Evolutionary conservation across 1,140 invertebrate genomes (phyloP).

Genomic region (Heliothis subflexa): DNA sequence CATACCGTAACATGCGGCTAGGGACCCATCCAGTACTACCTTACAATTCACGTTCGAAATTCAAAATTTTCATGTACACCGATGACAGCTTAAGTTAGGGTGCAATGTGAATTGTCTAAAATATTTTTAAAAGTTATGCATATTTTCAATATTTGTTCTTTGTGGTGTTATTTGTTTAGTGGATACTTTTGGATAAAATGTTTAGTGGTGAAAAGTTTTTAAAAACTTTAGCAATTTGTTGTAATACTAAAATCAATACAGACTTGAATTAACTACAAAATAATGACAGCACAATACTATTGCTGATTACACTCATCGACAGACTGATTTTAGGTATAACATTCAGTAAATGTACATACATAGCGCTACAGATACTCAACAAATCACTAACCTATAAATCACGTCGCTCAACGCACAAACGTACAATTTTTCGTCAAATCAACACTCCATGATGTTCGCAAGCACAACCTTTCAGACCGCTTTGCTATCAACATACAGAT

Average conservation of each 20-base stretch:
- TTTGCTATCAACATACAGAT: conserved; percentile 33
- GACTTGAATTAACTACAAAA: too few relatives aligned
- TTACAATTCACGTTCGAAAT: conserved; percentile 61
- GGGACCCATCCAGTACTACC: conserved; percentile 71
- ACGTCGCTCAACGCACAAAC: conserved; percentile 1
- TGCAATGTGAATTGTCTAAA: not conserved
- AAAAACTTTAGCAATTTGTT: too few relatives aligned
- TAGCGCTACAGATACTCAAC: not conserved
- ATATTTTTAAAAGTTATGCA: not conserved
- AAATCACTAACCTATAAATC: not conserved
- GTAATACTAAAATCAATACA: too few relatives aligned
- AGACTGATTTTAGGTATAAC: too few relatives aligned
- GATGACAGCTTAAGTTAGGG: not conserved
- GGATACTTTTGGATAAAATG: too few relatives aligned
- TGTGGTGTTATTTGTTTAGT: not conserved
- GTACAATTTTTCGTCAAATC: conserved; percentile 35
- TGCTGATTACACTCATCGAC: too few relatives aligned
- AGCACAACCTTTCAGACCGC: conserved; percentile 15
- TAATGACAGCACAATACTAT: too few relatives aligned
- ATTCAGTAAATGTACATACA: not conserved
- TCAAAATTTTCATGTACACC: conserved; percentile 50
- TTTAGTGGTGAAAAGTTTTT: too few relatives aligned
- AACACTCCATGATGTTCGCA: conserved; percentile 11
- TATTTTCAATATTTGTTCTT: not conserved
- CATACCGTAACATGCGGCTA: conserved; percentile 64